Conservation (phyloP, 2,888 invertebrate species). For the Drosophila paranaensis region DNA sequence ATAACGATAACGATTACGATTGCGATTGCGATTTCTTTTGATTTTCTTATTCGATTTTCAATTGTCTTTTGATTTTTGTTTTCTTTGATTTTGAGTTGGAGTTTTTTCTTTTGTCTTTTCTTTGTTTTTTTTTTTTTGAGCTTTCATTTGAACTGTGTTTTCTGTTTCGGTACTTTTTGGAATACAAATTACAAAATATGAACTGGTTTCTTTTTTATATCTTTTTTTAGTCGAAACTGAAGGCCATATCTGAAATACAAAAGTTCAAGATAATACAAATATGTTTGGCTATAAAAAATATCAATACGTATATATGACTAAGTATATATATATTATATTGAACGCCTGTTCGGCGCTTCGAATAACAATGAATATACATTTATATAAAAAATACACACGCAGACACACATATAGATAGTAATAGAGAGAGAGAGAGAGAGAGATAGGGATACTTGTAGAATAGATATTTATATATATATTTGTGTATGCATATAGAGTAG, state of each 20-base stretch:
- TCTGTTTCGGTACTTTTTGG: conserved; percentile 56
- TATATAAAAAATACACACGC: conserved; percentile 20
- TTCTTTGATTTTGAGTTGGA: conserved; percentile 32
- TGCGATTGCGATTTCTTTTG: conserved; percentile 52
- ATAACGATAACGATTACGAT: conserved; percentile 58
- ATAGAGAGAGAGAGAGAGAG: conserved; percentile 17
- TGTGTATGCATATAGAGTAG: conserved; percentile 17
- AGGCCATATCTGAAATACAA: conserved; percentile 85
- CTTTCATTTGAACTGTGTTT: conserved; percentile 67
- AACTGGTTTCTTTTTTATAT: conserved; percentile 30
- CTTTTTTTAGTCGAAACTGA: conserved; percentile 84
- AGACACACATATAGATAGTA: conserved; percentile 27
- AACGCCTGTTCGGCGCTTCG: conserved; percentile 14
- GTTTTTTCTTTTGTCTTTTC: conserved; percentile 20
- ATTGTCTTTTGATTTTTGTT: conserved; percentile 17
- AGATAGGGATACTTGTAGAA: conserved; percentile 5
- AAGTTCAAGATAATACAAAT: conserved; percentile 74
- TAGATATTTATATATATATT: conserved; percentile 7
- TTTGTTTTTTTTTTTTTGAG: conserved; percentile 25
- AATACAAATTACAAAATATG: conserved; percentile 72
- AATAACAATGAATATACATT: conserved; percentile 26
- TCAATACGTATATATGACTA: conserved; percentile 29
- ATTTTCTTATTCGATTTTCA: conserved; percentile 20
- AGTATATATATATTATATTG: conserved; percentile 3
- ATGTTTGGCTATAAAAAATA: conserved; percentile 29